Evolutionary conservation across 2,888 invertebrate genomes (phyloP), one percentile per base, ranked within the genome.

Genomic region (Papilio protenor): DNA sequence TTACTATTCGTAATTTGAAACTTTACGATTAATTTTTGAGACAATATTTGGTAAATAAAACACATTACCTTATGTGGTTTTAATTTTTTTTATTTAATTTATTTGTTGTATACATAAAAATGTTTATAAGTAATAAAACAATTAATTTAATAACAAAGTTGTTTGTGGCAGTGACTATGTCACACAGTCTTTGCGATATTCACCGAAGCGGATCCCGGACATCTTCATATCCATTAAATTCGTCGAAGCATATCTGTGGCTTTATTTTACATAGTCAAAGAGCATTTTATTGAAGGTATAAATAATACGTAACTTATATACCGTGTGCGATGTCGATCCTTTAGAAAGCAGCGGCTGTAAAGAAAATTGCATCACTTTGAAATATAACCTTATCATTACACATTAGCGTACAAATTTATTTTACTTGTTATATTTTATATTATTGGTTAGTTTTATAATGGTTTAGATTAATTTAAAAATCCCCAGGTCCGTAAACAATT

Each of bases 291-390:
- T 74, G 66, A 88, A 87, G 85, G 85, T 86, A 86, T 87, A 83
- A 84, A 83, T 84, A 87, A 85, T 83, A 83, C 82, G 79, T 83
- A 87, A 85, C 89, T 89, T 91, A 91, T 89, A 84, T 52, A 47
- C 81, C 86, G 83, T 86, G 82, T 87, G 90, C 90, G 91, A 85
- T 89, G 90, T 82, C 85, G 86, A 87, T 88, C 88, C 88, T 87
- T 93, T 92, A 94, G 90, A 84, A 94, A 88, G 93, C 94, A 88
- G 94, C 93, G 89, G 94, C 94, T 94, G 94, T 85, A 94, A 94
- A 87, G 86, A 81, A 87, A 87, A 83, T 80, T 73, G 49, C 47
- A 71, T 59, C 72, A 72, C 45, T 77, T 66, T 27, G 5, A 70
- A 64, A 59, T 33, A 61, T 18, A 69, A 40, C 49, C 70, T 23